Conservation (phyloP, 37 sponge, comb jelly and placozoan species). For the Haliclona indistincta region DNA sequence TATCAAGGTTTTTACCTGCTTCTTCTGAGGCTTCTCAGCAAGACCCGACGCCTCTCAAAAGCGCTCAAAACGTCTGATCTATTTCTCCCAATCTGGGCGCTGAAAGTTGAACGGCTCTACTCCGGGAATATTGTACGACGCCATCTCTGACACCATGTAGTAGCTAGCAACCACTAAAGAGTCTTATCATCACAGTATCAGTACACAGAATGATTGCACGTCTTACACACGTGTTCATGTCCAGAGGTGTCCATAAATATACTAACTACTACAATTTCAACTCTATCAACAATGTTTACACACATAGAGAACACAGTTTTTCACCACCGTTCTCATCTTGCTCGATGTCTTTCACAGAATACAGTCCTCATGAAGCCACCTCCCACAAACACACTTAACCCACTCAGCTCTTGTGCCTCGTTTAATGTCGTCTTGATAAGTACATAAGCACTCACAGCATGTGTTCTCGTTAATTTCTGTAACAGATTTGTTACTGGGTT, state of each 20-base stretch:
- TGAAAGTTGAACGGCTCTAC: slow-evolving; percentile 43
- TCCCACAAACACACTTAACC: slow-evolving; percentile 28
- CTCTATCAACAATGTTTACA: too few species aligned
- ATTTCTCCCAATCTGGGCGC: slow-evolving; percentile 49
- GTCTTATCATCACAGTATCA: too few species aligned
- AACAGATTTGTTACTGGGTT: background rate
- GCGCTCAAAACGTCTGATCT: slow-evolving; percentile 32
- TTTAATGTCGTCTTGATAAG: slow-evolving; percentile 15
- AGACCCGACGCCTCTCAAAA: slow-evolving; percentile 44
- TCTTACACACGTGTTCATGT: too few species aligned
- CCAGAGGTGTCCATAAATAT: too few species aligned
- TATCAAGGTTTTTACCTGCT: slow-evolving; percentile 35
- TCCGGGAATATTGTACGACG: slow-evolving; percentile 27
- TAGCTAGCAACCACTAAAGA: too few species aligned
- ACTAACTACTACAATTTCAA: too few species aligned
- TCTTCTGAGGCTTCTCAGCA: slow-evolving; percentile 15
- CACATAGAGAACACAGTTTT: too few species aligned
- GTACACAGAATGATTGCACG: too few species aligned
- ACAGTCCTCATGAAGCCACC: slow-evolving; percentile 52
- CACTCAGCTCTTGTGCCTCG: slow-evolving; percentile 23
- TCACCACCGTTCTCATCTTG: too few species aligned
- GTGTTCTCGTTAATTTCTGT: background rate
- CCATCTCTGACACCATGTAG: too few species aligned
- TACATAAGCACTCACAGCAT: slow-evolving; percentile 6
- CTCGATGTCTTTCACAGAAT: too few species aligned